Evolutionary conservation across 2,113 vertebrate genomes (phyloP).

Genomic region (Semnopithecus entellus): DNA sequence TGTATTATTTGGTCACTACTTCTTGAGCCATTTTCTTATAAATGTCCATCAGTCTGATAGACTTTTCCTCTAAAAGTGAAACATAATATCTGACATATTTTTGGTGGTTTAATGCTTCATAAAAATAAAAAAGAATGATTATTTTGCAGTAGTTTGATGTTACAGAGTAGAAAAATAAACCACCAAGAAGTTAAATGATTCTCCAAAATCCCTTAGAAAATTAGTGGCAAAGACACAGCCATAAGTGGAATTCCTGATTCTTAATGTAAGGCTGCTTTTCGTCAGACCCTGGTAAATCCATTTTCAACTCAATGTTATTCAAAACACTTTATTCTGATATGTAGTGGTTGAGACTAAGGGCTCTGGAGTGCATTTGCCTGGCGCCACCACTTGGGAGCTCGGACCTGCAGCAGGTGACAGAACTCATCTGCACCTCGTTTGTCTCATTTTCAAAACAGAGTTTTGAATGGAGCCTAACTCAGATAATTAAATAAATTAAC

Average conservation of each 20-base stretch:
- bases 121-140: neutral
- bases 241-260: neutral
- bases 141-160: neutral
- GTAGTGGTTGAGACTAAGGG: neutral
- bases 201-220: neutral
- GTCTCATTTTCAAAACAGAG: neutral
- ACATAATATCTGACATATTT: neutral
- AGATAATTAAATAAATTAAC: neutral
- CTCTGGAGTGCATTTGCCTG: neutral
- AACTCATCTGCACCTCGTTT: neutral
- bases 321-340: neutral
- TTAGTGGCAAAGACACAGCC: neutral
- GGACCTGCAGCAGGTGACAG: neutral
- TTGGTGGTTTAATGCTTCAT: neutral
- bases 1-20: neutral
- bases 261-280: neutral
- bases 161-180: neutral
- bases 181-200: neutral
- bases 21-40: conserved; percentile 37
- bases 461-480: neutral
- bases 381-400: too few relatives aligned
- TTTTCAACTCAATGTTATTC: neutral
- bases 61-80: neutral
- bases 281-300: neutral
- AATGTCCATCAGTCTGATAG: neutral